Conservation (phyloP, 2,797 vertebrate species). For the Orientallactaga sibirica region DNA sequence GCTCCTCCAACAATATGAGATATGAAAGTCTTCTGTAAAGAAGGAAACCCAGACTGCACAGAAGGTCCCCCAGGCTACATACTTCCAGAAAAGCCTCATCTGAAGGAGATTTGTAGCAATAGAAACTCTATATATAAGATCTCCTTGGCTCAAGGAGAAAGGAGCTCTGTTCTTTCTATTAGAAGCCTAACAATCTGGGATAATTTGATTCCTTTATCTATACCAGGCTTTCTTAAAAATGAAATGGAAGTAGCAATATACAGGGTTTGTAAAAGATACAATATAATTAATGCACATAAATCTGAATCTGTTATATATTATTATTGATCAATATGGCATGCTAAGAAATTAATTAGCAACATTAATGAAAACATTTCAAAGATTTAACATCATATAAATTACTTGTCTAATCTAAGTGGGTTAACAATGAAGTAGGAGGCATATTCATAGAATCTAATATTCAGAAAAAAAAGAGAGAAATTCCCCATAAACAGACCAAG, state of each 20-base stretch:
- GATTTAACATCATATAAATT: neutral
- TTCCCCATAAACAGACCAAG: neutral
- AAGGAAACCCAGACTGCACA: slow-evolving; percentile 16
- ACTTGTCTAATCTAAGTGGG: neutral
- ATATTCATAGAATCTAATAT: neutral
- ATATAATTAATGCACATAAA: neutral
- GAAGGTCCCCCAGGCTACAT: neutral
- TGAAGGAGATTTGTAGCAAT: slow-evolving; percentile 26
- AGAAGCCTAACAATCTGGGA: neutral
- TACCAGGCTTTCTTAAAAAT: slow-evolving; percentile 13
- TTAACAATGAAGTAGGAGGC: neutral
- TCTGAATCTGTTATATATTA: neutral
- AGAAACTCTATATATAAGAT: slow-evolving; percentile 54
- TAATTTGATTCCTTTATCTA: neutral
- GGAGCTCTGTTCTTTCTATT: neutral
- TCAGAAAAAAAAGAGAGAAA: neutral
- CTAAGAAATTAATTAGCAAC: neutral
- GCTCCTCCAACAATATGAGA: neutral
- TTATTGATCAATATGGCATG: neutral
- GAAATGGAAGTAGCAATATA: neutral
- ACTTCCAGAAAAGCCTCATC: slow-evolving; percentile 38
- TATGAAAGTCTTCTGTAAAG: slow-evolving; percentile 36
- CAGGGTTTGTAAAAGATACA: neutral
- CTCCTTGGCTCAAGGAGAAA: slow-evolving; percentile 45
- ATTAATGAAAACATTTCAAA: neutral